Conservation (phyloP, 2,888 invertebrate genomes). For the Acheta domesticus region DNA sequence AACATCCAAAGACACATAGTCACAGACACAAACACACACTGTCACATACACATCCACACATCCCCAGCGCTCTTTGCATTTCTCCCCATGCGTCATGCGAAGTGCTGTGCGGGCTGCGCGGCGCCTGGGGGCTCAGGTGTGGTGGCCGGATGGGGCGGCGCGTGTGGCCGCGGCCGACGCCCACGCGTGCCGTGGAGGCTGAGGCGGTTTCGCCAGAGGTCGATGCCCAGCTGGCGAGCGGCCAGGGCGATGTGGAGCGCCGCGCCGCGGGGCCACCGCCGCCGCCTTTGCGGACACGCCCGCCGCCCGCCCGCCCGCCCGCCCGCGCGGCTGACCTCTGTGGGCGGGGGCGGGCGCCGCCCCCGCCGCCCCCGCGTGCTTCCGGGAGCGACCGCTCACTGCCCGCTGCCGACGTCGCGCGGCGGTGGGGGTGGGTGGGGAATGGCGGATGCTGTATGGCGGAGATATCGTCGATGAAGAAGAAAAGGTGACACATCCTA, state of each 20-base stretch:
- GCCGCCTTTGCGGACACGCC: neutral
- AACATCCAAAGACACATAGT: no score
- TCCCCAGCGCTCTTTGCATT: no score
- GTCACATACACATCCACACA: no score
- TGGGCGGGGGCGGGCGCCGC: neutral
- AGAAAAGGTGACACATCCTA: no score
- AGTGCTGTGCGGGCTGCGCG: no score
- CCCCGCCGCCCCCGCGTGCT: neutral
- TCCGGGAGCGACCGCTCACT: no score
- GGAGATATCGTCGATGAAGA: no score
- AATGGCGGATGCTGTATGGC: no score
- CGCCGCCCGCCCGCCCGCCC: neutral
- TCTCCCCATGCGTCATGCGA: no score
- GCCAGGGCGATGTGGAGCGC: conserved; percentile 7
- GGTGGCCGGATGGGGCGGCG: neutral
- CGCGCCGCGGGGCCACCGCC: conserved; percentile 1
- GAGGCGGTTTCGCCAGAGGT: neutral
- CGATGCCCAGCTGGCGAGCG: neutral
- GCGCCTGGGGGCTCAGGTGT: neutral
- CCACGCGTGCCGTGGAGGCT: neutral
- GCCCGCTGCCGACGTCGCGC: no score
- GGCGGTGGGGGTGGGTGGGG: no score
- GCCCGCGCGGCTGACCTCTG: neutral
- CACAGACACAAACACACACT: no score
- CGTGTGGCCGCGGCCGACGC: neutral